Conservation (phyloP, 1,140 invertebrate species). For the Meloidogyne exigua region DNA sequence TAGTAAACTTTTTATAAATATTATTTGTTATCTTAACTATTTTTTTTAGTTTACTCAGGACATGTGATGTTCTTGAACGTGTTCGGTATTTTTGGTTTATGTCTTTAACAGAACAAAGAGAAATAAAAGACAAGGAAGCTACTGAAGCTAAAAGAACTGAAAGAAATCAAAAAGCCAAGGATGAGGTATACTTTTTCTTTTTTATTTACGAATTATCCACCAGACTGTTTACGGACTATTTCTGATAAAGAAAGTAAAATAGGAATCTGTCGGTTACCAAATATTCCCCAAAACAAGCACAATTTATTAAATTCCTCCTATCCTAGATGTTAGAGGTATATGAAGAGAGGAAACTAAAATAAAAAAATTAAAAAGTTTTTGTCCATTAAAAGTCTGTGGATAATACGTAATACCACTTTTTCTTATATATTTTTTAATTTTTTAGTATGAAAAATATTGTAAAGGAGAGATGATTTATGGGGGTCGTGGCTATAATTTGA, state of each 20-base stretch:
- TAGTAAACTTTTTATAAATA: constrained; percentile 11
- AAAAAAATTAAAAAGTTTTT: too few species aligned
- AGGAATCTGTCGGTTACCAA: too few species aligned
- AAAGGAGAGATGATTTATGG: constrained; percentile 1
- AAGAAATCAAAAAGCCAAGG: not conserved
- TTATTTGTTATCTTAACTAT: not conserved
- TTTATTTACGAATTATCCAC: not conserved
- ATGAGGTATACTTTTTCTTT: not conserved
- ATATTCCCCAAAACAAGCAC: too few species aligned
- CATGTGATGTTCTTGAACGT: not conserved
- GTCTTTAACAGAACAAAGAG: constrained; percentile 7
- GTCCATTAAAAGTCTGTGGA: too few species aligned
- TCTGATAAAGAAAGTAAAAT: too few species aligned
- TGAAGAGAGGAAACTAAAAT: too few species aligned
- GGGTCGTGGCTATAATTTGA: not conserved
- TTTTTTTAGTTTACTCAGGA: not conserved
- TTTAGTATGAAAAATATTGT: not conserved
- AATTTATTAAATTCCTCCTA: too few species aligned
- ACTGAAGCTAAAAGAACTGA: not conserved
- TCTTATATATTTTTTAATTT: too few species aligned
- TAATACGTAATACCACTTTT: too few species aligned
- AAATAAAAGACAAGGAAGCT: not conserved
- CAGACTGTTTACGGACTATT: too few species aligned
- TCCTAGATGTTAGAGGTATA: too few species aligned
- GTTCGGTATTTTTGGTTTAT: constrained; percentile 9